Conservation (phyloP, 2,113 vertebrate species). For the Siphamia tubifer region DNA sequence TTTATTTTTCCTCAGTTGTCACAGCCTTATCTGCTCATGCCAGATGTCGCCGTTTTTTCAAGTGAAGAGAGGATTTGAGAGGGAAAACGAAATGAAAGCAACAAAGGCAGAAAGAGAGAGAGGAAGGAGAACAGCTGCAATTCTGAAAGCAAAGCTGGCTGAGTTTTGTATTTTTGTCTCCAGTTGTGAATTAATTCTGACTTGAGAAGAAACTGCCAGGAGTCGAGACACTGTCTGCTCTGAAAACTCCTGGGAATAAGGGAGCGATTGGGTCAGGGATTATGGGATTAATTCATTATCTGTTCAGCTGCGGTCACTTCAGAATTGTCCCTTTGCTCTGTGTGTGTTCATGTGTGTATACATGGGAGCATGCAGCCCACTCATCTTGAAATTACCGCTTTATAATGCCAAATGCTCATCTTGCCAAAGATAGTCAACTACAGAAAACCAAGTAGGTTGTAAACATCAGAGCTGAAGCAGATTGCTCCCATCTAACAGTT, state of each 20-base stretch:
- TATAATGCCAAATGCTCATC: conserved; percentile 21
- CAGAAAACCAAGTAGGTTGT: conserved; percentile 23
- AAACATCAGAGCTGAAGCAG: conserved; percentile 40
- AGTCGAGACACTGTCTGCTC: conserved; percentile 26
- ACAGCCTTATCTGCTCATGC: neutral
- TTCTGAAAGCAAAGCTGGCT: neutral
- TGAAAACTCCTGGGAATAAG: conserved; percentile 27
- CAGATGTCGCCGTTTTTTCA: conserved; percentile 4
- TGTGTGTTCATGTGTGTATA: neutral
- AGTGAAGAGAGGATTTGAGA: neutral
- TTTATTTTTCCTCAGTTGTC: neutral
- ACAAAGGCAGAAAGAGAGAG: neutral
- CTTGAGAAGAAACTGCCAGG: neutral
- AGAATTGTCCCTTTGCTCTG: conserved; percentile 4
- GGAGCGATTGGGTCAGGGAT: conserved; percentile 64
- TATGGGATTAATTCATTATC: conserved; percentile 68
- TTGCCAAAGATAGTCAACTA: conserved; percentile 29
- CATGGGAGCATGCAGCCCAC: conserved; percentile 1
- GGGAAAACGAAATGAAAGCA: neutral
- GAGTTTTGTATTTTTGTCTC: conserved; percentile 2
- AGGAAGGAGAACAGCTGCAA: neutral
- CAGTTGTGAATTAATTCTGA: conserved; percentile 28
- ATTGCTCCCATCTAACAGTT: conserved; percentile 6
- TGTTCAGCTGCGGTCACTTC: conserved; percentile 51
- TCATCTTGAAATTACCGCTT: conserved; percentile 9